Percentiles rank a stretch among this genome's conserved stretches.
phyloP scores from a whole-genome alignment of 2,113 vertebrate genomes.

The Triplophysa siluroides region DNA sequence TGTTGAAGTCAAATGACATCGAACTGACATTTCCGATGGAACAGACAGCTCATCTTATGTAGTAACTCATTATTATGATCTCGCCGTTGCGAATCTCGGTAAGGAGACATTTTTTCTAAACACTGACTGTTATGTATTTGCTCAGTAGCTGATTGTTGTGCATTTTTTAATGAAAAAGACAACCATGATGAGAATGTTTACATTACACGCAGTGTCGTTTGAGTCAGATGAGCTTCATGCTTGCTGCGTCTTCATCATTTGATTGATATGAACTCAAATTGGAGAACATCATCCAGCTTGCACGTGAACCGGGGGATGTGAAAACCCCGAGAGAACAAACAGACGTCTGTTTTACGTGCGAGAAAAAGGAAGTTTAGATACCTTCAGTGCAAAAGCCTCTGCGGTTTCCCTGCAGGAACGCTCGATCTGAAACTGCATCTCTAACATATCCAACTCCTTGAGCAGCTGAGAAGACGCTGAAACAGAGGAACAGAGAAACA shows the following conservation, averaged over 20 bases:
- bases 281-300: background rate
- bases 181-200: too few species aligned
- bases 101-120: too few species aligned
- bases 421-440: slow-evolving; percentile 76
- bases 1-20: background rate
- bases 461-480: slow-evolving; percentile 76
- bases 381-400: slow-evolving; percentile 72
- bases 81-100: too few species aligned
- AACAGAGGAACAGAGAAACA: background rate
- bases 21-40: too few species aligned
- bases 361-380: slow-evolving; percentile 44
- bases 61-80: too few species aligned
- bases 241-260: too few species aligned
- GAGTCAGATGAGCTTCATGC: too few species aligned
- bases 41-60: too few species aligned
- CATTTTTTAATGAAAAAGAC: too few species aligned
- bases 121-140: too few species aligned
- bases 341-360: background rate
- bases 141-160: too few species aligned
- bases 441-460: slow-evolving; percentile 74
- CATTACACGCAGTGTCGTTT: background rate
- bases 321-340: slow-evolving; percentile 5
- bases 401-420: slow-evolving; percentile 72
- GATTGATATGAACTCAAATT: background rate
- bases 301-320: background rate